A percentile compares a stretch with the other conserved stretches of the same genome.
phyloP scores from a whole-genome alignment of 2,888 invertebrate species.

The Drosophila bunnanda region DNA sequence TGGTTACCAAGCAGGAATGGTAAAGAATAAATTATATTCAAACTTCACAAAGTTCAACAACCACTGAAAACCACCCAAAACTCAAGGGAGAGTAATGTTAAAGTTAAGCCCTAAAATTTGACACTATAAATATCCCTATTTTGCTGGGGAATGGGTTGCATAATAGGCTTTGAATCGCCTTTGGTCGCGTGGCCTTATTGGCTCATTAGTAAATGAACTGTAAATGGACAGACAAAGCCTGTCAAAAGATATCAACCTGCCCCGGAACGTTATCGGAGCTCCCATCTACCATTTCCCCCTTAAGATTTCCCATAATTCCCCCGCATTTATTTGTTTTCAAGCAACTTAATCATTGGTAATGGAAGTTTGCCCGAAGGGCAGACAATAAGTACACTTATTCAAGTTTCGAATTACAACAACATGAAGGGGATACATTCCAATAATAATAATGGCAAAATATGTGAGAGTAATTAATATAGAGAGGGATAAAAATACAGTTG shows the following conservation, averaged over 20 bases:
- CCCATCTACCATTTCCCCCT: not conserved
- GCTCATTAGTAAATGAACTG: slow-evolving; percentile 76
- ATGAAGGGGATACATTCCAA: not conserved
- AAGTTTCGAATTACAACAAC: slow-evolving; percentile 12
- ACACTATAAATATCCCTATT: slow-evolving; percentile 8
- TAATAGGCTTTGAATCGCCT: slow-evolving; percentile 29
- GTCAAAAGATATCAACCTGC: slow-evolving; percentile 54
- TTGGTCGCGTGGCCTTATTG: slow-evolving; percentile 63
- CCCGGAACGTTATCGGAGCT: slow-evolving; percentile 19
- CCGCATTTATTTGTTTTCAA: slow-evolving; percentile 46
- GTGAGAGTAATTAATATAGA: not conserved
- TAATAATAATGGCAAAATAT: not conserved
- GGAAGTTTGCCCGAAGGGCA: slow-evolving; percentile 7
- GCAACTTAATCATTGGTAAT: slow-evolving; percentile 50
- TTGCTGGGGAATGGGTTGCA: slow-evolving; percentile 4
- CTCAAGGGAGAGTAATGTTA: not conserved
- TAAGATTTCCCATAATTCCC: slow-evolving; percentile 51
- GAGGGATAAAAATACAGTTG: not conserved
- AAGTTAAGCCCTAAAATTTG: slow-evolving; percentile 4
- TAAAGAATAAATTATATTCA: not conserved
- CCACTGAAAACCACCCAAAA: not conserved
- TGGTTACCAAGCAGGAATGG: slow-evolving; percentile 8
- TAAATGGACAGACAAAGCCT: slow-evolving; percentile 66
- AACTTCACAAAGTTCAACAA: not conserved
- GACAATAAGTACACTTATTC: not conserved